Evolutionary conservation across 2,113 vertebrate genomes (phyloP).

Genomic region (Sebastes fasciatus): DNA sequence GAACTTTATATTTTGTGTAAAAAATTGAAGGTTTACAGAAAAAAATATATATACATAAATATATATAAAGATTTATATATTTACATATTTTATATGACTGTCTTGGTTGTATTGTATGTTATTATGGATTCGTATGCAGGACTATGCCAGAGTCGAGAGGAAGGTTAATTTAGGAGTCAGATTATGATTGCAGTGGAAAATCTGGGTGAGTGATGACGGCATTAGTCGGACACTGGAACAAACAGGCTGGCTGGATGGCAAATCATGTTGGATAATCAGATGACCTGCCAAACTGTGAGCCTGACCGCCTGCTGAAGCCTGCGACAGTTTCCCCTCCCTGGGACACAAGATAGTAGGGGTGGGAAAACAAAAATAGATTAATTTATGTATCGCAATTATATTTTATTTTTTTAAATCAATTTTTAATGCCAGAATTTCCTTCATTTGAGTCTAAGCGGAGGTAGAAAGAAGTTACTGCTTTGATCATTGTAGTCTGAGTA

Average conservation of each 20-base stretch:
- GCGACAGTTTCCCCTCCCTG: not conserved
- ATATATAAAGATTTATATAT: not conserved
- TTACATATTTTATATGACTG: no score
- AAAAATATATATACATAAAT: not conserved
- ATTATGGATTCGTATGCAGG: not conserved
- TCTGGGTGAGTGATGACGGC: conserved; percentile 14
- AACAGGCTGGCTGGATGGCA: conserved; percentile 33
- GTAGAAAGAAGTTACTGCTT: no score
- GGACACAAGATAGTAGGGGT: not conserved
- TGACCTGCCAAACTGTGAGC: conserved; percentile 12
- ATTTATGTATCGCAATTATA: no score
- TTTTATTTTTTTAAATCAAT: no score
- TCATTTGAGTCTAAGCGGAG: no score
- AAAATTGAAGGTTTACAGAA: not conserved
- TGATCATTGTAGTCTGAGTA: no score
- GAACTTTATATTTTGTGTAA: not conserved
- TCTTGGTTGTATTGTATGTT: not conserved
- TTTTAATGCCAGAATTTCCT: no score
- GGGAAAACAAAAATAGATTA: no score
- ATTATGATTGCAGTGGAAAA: conserved; percentile 26
- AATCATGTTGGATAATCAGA: conserved; percentile 47
- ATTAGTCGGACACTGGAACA: conserved; percentile 28
- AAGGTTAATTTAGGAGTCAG: not conserved
- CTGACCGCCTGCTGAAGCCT: conserved; percentile 25
- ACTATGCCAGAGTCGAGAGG: not conserved